Conservation (phyloP, 2,113 vertebrate genomes). For the Odontesthes bonariensis region DNA sequence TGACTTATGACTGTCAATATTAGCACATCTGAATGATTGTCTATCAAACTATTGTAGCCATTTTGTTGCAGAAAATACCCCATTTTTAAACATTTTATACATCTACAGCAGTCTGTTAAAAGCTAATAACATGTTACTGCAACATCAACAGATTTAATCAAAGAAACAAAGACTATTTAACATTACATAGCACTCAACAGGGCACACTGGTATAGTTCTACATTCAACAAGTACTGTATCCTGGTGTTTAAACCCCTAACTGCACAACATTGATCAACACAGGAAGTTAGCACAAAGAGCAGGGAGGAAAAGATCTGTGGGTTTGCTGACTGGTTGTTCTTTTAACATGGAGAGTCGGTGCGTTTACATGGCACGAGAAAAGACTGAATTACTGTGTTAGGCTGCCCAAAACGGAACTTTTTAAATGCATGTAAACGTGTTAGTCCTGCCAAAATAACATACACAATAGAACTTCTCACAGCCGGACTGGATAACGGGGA, state of each 20-base stretch:
- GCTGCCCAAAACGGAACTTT: no score
- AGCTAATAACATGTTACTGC: constrained; percentile 15
- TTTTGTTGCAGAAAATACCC: not conserved
- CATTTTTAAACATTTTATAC: not conserved
- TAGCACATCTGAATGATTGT: constrained; percentile 28
- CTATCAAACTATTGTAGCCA: not conserved
- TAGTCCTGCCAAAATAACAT: no score
- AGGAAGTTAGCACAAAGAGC: not conserved
- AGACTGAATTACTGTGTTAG: not conserved
- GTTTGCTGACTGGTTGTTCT: not conserved
- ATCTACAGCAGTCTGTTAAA: constrained; percentile 25
- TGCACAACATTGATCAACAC: not conserved
- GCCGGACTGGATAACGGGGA: no score
- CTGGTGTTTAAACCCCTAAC: not conserved
- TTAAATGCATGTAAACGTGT: no score
- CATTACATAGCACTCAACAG: not conserved
- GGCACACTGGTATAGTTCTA: constrained; percentile 12
- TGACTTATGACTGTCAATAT: not conserved
- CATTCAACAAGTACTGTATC: constrained; percentile 9
- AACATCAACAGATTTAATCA: not conserved
- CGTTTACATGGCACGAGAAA: no score
- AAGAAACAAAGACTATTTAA: constrained; percentile 12
- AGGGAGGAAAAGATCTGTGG: not conserved
- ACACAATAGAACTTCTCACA: no score
- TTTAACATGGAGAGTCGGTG: no score